Evolutionary conservation across 2,113 vertebrate species (phyloP), one percentile per base, ranked within the genome.

Genomic region (Tetrax tetrax): DNA sequence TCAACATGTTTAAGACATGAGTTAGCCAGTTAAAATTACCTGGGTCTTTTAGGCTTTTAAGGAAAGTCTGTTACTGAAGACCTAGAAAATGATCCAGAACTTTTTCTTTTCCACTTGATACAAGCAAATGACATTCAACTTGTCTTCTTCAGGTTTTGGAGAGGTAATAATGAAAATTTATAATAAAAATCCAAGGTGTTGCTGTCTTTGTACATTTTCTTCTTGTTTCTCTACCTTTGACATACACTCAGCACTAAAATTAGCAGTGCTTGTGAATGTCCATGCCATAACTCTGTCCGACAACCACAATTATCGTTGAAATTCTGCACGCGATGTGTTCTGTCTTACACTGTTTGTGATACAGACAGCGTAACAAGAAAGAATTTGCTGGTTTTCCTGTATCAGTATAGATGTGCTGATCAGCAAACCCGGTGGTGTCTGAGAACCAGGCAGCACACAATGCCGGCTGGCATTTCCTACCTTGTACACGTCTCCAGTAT

Each of bases 401-500:
- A 28, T 53, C 18, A 45, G 48, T 24, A 24, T 2, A 37, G 51
- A 24, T 16, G 43, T 16, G 65, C 50, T 38, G 43, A 31, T 1
- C 71, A 71, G 66, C 53, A 54, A 68, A 33, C 38, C 10, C 33
- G n/a, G 2, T 0, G 0, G 2, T 15, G 50, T 7, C 41, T 33
- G 64, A 43, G 51, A 59, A 35, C 18, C 38, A 69, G 50, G 31
- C 22, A 69, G 48, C 60, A 29, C 53, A 5, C 1, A 9, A 38
- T 4, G 48, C 25, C 66, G 31, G 2, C 2, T 17, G 29, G 10
- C 16, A 6, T 15, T 18, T 38, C 96, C 91, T 97, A 99, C 99
- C 99, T 98, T 37, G 98, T 97, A 88, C 99, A 99, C 1, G 98
- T 98, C 97, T 99, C 99, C 96, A 99, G 97, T 2, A 97, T 98